Percentiles rank a stretch among this genome's conserved stretches.
Evolutionary conservation across 2,888 invertebrate species (phyloP).

Genomic region (Clitarchus hookeri): DNA sequence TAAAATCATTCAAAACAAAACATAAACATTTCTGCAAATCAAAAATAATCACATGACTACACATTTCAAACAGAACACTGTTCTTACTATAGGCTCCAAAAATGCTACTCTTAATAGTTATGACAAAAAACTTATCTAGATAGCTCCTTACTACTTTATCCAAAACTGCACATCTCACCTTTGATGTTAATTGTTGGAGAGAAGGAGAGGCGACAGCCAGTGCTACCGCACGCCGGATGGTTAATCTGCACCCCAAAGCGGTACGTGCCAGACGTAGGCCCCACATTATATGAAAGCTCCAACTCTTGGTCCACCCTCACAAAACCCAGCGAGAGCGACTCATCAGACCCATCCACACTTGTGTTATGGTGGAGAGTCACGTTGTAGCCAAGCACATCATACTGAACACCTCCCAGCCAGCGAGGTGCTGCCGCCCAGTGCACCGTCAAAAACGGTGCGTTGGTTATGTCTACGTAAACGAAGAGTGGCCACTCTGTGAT

Average conservation of each 20-base stretch:
- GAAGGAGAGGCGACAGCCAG: neutral
- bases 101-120: too few species aligned
- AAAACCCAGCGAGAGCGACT: neutral
- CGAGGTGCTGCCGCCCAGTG: conserved; percentile 20
- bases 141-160: too few species aligned
- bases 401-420: neutral
- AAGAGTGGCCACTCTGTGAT: conserved; percentile 22
- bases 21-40: too few species aligned
- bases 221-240: neutral
- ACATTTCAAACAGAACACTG: too few species aligned
- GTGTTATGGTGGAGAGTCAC: neutral
- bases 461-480: conserved; percentile 22
- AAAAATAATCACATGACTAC: too few species aligned
- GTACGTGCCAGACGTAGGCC: neutral
- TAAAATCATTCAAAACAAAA: too few species aligned
- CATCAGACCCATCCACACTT: neutral
- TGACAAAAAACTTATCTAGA: too few species aligned
- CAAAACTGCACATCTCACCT: neutral
- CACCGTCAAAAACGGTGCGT: neutral
- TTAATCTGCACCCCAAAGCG: conserved; percentile 10
- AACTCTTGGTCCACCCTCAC: neutral
- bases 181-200: neutral
- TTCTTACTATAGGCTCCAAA: too few species aligned
- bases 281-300: neutral
- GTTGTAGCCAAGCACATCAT: conserved; percentile 4